These are phyloP conservation scores for Lipotes vexillifer DNA, from an alignment of 2,113 vertebrate genomes.

Conservation along the genomic window DNA sequence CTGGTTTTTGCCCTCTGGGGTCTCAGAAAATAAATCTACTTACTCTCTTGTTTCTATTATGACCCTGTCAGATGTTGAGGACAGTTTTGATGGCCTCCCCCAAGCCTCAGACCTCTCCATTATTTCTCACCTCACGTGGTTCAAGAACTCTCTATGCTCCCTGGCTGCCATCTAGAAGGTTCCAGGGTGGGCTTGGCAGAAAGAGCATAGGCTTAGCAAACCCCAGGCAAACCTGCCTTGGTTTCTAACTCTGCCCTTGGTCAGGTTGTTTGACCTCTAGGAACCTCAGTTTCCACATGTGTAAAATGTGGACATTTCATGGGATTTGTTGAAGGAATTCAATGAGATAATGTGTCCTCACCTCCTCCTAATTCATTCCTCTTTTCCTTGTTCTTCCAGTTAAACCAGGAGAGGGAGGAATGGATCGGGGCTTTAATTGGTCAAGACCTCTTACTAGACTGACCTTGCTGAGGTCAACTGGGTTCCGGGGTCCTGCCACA, in stretches of 20 bases:
- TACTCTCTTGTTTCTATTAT: neutral
- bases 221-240: neutral
- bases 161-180: neutral
- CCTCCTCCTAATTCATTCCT: neutral
- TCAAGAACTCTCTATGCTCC: neutral
- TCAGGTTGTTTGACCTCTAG: neutral
- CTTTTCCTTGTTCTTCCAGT: neutral
- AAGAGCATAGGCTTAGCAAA: rapidly evolving
- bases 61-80: neutral
- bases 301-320: neutral
- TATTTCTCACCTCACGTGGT: neutral
- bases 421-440: rapidly evolving
- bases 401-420: neutral
- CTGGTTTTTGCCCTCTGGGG: neutral
- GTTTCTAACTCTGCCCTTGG: neutral
- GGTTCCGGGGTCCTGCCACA: neutral
- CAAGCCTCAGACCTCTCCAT: neutral
- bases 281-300: neutral
- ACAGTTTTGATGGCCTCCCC: neutral
- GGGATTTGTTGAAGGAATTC: neutral
- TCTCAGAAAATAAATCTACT: neutral
- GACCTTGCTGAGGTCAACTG: neutral
- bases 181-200: neutral
- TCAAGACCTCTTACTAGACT: too few relatives aligned
- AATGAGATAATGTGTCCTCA: neutral